Base-by-base conservation (phyloP, 1,140 invertebrate species). In the Dendroctonus valens region DNA sequence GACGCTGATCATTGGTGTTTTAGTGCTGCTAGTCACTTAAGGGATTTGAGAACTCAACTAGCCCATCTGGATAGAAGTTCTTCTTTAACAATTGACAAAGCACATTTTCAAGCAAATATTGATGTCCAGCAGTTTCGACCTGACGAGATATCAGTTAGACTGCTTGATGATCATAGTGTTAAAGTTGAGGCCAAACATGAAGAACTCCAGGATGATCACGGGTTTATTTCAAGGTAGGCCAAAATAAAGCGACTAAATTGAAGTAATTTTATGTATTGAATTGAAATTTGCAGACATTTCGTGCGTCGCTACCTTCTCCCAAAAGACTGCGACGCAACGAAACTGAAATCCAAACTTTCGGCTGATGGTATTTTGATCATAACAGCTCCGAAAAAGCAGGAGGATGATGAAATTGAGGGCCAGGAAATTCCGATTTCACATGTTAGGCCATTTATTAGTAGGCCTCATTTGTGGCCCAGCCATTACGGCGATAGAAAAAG, bases 181-280 rank as follows among this genome's bases (percentile, higher is more conserved):
- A 51, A 58, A 48, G 58, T 67, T 38, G 65, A 67, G n/a, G 65
- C 55, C 11, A 61, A 67, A 41, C 65, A 67, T 52, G 58, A 61
- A 51, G 51, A 61, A n/a, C 57, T 55, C 6, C 38, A 61, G 41
- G 65, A 67, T 11, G 46, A 67, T 61, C 57, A 59, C 38, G 65
- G 58, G 37, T 59, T 54, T 42, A 52, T 67, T 59, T 59, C 57
- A 14, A 48, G 58, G 58, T 59, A 52, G 5, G 15, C 50, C 9
- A n/a, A 9, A 52, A 2, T 14, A 52, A 52, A 52, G 11, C 26
- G 15, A 15, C 1, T 52, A 5, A 11, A 11, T 46, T 46, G 8
- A 9, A 4, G 12, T 46, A 46, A 46, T 11, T 46, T 46, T 12
- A 46, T 1, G 8, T 12, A 46, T 11, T 9, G 12, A 51, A 11